Evolutionary conservation across 2,888 invertebrate genomes (phyloP).

Genomic region (Merodon equestris): DNA sequence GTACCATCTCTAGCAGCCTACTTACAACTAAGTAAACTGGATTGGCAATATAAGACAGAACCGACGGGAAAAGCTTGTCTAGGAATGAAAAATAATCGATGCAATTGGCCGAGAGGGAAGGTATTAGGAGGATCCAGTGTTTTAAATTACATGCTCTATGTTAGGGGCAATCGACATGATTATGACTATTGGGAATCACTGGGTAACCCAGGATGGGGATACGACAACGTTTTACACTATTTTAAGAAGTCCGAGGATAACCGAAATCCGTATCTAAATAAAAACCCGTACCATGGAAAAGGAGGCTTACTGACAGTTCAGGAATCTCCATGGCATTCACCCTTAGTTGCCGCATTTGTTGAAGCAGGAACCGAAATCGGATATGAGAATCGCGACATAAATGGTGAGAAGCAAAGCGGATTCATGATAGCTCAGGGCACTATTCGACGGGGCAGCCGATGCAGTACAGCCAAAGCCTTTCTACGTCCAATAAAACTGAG

Average conservation of each 20-base stretch:
- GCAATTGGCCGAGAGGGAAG: constrained; percentile 94
- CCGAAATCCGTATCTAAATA: constrained; percentile 88
- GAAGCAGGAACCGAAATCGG: constrained; percentile 91
- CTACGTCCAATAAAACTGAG: constrained; percentile 87
- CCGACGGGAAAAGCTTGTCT: constrained; percentile 89
- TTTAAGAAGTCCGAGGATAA: constrained; percentile 95
- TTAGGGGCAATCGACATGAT: constrained; percentile 90
- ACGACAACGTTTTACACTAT: constrained; percentile 89
- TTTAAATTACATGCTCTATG: constrained; percentile 94
- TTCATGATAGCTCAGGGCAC: constrained; percentile 92
- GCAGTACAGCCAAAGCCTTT: constrained; percentile 93
- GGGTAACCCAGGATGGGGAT: constrained; percentile 95
- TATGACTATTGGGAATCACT: constrained; percentile 93
- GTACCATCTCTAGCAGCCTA: constrained; percentile 93
- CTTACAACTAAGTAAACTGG: constrained; percentile 90
- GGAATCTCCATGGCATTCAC: constrained; percentile 91
- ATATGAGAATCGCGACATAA: constrained; percentile 90
- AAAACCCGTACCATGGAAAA: constrained; percentile 83
- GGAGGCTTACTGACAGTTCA: constrained; percentile 89
- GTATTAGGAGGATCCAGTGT: constrained; percentile 93
- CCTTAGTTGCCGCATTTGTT: constrained; percentile 89
- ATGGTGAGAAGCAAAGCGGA: constrained; percentile 88
- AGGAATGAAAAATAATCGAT: constrained; percentile 89
- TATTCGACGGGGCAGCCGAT: constrained; percentile 87
- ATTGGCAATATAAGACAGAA: constrained; percentile 95